Percentiles rank a stretch among this genome's conserved stretches.
Evolutionary conservation across 2,888 invertebrate species (phyloP).

Genomic region (Acholoe squamosa): DNA sequence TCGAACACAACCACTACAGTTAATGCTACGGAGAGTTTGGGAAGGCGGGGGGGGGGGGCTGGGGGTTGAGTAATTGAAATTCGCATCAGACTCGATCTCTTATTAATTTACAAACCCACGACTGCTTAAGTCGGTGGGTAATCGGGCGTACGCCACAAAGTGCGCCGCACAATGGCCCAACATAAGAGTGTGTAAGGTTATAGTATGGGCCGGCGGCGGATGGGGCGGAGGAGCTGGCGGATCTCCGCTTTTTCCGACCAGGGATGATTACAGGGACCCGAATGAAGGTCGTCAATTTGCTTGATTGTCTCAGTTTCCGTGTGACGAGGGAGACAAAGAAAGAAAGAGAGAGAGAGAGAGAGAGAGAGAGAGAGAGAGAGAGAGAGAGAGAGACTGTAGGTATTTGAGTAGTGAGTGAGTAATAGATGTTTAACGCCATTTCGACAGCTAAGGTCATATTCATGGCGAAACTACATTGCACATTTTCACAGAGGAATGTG

Average conservation of each 20-base stretch:
- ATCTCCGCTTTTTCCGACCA: neutral
- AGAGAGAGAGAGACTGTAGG: neutral
- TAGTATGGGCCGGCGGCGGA: too few species aligned
- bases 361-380: neutral
- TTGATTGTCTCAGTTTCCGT: conserved; percentile 40
- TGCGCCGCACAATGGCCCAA: conserved; percentile 21
- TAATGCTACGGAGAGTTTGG: neutral
- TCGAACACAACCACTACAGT: neutral
- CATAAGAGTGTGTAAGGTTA: neutral
- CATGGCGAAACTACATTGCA: too few species aligned
- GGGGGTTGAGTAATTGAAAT: conserved; percentile 50
- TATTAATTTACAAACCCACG: conserved; percentile 52
- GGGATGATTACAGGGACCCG: neutral
- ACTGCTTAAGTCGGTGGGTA: conserved; percentile 45
- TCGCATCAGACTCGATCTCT: conserved; percentile 41
- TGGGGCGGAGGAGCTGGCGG: neutral
- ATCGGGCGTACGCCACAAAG: conserved; percentile 53
- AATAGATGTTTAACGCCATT: too few species aligned
- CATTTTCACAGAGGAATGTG: too few species aligned
- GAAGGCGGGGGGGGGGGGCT: neutral
- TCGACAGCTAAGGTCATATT: too few species aligned
- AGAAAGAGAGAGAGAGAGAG: neutral
- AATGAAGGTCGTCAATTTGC: conserved; percentile 48
- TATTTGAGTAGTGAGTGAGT: too few species aligned
- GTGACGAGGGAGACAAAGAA: neutral